Evolutionary conservation across 2,113 vertebrate genomes (phyloP), one percentile per base, ranked within the genome.

Genomic region (Datnioides undecimradiatus): DNA sequence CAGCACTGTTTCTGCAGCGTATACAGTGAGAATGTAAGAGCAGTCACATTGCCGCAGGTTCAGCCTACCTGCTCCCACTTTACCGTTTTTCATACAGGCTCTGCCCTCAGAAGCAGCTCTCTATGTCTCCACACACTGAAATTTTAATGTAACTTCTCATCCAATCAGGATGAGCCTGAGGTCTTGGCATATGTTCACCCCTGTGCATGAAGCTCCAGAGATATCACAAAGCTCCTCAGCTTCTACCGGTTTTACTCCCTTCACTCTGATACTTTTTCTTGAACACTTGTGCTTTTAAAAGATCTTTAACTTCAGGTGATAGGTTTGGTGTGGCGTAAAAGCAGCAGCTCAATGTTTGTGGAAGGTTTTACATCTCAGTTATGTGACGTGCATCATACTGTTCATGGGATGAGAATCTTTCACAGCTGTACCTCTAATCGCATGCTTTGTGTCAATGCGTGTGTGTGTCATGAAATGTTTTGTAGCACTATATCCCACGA

Each of bases 401-500:
- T 67, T 65, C 40, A 49, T 34, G 9, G 21, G 12, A 69, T 27
- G 19, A 57, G 10, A 57, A 69, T 68, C 58, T 33, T 52, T 51
- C 29, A 43, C 21, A 31, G 59, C 41, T 33, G 9, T 34, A 48
- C 71, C 23, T 69, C 41, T 43, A 25, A 33, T 54, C 36, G 57
- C 57, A 2, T 62, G 29, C 58, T 48, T 68, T 45, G n/a, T 55
- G 41, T 79, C 52, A 29, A 54, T 52, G 66, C 57, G 79, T 75
- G 59, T 52, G 66, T 62, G 79, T 75, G 59, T 40, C 64, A 48
- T 70, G 19, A 71, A 55, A 84, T 80, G 34, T 75, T 67, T 46
- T 58, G 31, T 75, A n/a, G n/a, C 40, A 51, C 52, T 70, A 71
- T 70, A 54, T 76, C 69, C 38, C 59, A 65, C 29, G 16, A 34